A percentile compares a stretch with the other conserved stretches of the same genome.
These are phyloP conservation scores for Drosophila anomelani DNA, from an alignment of 2,888 invertebrate species.

Conservation along the genomic window DNA sequence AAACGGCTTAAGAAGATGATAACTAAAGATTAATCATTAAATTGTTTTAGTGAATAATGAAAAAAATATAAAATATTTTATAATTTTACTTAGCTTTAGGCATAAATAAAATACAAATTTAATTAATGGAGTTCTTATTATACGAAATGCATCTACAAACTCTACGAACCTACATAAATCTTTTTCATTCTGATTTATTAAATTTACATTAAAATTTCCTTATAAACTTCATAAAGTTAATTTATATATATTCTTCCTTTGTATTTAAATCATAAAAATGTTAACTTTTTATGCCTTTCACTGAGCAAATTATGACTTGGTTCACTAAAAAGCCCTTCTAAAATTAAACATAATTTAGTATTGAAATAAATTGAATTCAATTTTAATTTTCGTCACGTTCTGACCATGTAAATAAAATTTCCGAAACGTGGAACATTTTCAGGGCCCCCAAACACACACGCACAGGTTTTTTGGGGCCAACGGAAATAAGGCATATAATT, in stretches of 20 bases:
- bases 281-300: background rate
- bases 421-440: slow-evolving; percentile 35
- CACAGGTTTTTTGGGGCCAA: slow-evolving; percentile 40
- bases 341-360: slow-evolving; percentile 20
- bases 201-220: background rate
- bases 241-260: background rate
- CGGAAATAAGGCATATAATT: slow-evolving; percentile 71
- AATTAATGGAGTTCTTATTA: too few relatives aligned
- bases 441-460: slow-evolving; percentile 5
- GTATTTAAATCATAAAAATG: background rate
- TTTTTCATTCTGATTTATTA: background rate
- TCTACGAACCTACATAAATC: too few relatives aligned
- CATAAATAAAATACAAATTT: too few relatives aligned
- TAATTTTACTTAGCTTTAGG: background rate
- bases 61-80: background rate
- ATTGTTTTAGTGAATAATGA: background rate
- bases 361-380: slow-evolving; percentile 40
- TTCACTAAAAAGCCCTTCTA: background rate
- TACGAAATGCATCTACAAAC: too few relatives aligned
- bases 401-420: slow-evolving; percentile 62
- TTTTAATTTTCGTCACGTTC: slow-evolving; percentile 73
- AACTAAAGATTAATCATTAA: background rate
- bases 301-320: slow-evolving; percentile 10
- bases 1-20: background rate
- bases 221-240: background rate